Conservation (phyloP, 2,888 invertebrate genomes). For the Holacanthella duospinosa region DNA sequence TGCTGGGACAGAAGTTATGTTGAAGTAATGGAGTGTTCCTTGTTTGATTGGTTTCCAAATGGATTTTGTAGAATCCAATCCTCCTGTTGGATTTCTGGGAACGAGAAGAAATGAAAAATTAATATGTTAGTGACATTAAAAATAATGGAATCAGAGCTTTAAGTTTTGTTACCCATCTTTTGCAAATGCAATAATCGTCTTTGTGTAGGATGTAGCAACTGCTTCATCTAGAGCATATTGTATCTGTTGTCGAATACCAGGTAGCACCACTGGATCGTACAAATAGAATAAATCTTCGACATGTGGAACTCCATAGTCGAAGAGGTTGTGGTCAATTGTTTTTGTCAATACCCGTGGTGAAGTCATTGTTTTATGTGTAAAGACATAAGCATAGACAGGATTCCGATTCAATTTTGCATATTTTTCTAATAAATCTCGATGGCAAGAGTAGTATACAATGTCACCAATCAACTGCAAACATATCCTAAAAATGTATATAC, state of each 20-base stretch:
- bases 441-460: constrained; percentile 20
- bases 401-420: constrained; percentile 18
- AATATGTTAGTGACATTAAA: neutral
- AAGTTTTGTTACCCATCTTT: constrained; percentile 17
- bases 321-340: constrained; percentile 22
- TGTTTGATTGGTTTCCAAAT: constrained; percentile 29
- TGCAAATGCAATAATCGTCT: constrained; percentile 29
- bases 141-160: neutral
- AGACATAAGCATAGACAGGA: constrained; percentile 29
- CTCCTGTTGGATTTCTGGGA: constrained; percentile 11
- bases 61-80: neutral
- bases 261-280: constrained; percentile 24
- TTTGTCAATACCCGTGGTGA: constrained; percentile 21
- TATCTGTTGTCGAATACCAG: constrained; percentile 10
- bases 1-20: constrained; percentile 22
- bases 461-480: constrained; percentile 26
- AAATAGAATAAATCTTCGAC: constrained; percentile 31
- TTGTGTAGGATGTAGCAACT: constrained; percentile 25
- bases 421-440: constrained; percentile 29
- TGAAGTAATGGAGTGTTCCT: constrained; percentile 33
- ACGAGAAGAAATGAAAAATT: no score
- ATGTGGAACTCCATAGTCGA: constrained; percentile 28
- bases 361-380: constrained; percentile 27
- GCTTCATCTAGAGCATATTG: constrained; percentile 22
- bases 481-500: no score